Conservation (phyloP, 2,888 invertebrate species). For the Metalampra italica region DNA sequence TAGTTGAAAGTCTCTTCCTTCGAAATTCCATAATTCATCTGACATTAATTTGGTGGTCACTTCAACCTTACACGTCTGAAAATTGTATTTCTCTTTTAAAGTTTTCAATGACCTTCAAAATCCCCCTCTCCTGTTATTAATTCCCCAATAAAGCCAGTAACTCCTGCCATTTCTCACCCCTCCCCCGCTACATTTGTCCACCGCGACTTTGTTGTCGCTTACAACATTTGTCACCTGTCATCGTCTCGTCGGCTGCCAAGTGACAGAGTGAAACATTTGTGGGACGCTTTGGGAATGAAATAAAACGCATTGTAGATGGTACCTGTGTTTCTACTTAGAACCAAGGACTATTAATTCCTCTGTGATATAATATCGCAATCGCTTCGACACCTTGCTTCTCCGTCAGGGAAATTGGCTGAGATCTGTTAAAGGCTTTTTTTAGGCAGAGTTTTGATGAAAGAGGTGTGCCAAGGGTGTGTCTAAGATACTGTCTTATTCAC, state of each 20-base stretch:
- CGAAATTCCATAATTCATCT: too few species aligned
- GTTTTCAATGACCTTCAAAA: conserved; percentile 3
- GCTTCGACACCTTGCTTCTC: too few species aligned
- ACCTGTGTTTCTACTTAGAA: background rate
- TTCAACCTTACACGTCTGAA: too few species aligned
- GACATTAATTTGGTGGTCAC: too few species aligned
- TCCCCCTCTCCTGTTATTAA: conserved; percentile 1
- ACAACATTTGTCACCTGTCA: conserved; percentile 12
- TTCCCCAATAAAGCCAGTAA: conserved; percentile 6
- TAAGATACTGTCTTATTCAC: too few species aligned
- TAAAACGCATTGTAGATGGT: background rate
- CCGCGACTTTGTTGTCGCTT: conserved; percentile 3
- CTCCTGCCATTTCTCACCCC: conserved; percentile 2
- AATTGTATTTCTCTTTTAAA: background rate
- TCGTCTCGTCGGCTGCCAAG: background rate
- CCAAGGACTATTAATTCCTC: too few species aligned
- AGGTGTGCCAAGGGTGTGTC: too few species aligned
- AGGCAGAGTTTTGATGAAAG: too few species aligned
- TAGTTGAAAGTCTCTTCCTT: too few species aligned
- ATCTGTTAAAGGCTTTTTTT: too few species aligned
- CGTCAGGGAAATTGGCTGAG: too few species aligned
- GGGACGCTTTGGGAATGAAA: background rate
- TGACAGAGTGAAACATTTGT: background rate
- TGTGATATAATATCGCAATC: too few species aligned
- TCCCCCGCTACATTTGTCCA: conserved; percentile 7